These are phyloP conservation scores for Pandemis corylana DNA, from an alignment of 2,888 invertebrate genomes.

Conservation along the genomic window DNA sequence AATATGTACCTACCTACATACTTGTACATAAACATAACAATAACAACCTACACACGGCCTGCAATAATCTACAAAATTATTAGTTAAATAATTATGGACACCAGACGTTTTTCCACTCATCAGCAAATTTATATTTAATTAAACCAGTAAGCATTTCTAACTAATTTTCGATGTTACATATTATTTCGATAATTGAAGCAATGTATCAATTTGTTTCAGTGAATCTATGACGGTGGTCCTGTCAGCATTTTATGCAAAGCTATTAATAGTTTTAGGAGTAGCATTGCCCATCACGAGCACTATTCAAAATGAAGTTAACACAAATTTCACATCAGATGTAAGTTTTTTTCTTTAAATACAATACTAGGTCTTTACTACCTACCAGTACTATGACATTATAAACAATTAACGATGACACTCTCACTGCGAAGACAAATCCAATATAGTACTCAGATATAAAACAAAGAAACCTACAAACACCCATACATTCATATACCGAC, in stretches of 20 bases:
- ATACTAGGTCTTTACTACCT: neutral
- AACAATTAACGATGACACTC: too few species aligned
- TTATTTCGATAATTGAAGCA: constrained; percentile 54
- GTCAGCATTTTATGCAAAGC: constrained; percentile 87
- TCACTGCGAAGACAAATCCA: too few species aligned
- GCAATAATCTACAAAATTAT: neutral
- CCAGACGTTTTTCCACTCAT: neutral
- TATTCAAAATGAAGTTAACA: constrained; percentile 83
- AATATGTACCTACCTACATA: too few species aligned
- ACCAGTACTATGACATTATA: too few species aligned
- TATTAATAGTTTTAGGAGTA: constrained; percentile 87
- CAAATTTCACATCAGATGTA: constrained; percentile 75
- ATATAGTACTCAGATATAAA: too few species aligned
- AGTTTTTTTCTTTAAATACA: constrained; percentile 51
- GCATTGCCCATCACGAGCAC: constrained; percentile 87
- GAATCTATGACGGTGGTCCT: constrained; percentile 86
- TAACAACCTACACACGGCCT: neutral
- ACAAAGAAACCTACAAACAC: too few species aligned
- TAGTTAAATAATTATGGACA: neutral
- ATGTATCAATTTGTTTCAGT: constrained; percentile 74
- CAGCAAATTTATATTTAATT: constrained; percentile 17
- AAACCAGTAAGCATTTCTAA: constrained; percentile 16
- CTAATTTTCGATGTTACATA: constrained; percentile 47
- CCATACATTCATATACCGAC: too few species aligned
- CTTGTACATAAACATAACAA: too few species aligned